These are phyloP conservation scores for Pteronura brasiliensis DNA, from an alignment of 2,113 vertebrate genomes.

Conservation along the genomic window DNA sequence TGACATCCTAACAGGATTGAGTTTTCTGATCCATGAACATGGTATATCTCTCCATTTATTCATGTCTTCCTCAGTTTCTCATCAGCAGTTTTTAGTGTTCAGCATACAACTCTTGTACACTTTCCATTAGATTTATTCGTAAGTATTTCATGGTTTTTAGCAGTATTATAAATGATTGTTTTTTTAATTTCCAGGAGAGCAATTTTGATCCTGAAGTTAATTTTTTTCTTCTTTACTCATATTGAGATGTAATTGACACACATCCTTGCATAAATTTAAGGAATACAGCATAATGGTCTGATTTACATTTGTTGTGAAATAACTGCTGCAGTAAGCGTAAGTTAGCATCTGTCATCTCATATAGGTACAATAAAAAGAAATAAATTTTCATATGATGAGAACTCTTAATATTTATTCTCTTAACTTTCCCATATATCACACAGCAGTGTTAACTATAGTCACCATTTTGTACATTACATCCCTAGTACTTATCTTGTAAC, in stretches of 20 bases:
- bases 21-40: not conserved
- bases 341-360: not conserved
- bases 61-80: not conserved
- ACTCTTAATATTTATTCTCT: not conserved
- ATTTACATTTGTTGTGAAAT: not conserved
- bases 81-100: not conserved
- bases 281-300: not conserved
- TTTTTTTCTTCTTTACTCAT: not conserved
- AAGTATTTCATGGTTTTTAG: not conserved
- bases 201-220: not conserved
- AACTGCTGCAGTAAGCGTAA: not conserved
- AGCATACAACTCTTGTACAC: not conserved
- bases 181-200: not conserved
- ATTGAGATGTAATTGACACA: not conserved
- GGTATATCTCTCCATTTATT: not conserved
- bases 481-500: not conserved
- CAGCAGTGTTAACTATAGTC: not conserved
- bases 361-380: not conserved
- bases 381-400: not conserved
- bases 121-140: not conserved
- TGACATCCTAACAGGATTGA: not conserved
- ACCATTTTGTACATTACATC: not conserved
- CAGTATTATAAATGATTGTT: not conserved
- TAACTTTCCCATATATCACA: not conserved
- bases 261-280: not conserved